Conservation (phyloP, 2,113 vertebrate genomes). For the Gobius niger region DNA sequence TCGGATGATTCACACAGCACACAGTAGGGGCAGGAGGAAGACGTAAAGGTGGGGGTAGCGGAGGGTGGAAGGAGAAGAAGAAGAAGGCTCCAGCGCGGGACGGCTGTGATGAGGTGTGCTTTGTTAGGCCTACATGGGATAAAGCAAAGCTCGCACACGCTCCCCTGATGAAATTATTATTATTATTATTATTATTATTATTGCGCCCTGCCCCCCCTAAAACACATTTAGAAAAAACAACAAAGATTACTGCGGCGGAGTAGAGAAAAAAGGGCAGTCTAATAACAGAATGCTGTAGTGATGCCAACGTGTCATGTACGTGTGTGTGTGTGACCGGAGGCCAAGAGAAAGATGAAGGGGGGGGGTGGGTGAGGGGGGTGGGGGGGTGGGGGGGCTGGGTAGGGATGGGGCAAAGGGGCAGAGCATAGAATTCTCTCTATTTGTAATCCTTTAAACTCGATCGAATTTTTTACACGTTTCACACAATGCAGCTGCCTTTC, state of each 20-base stretch:
- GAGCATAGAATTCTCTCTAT: slow-evolving; percentile 63
- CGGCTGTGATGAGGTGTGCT: slow-evolving; percentile 62
- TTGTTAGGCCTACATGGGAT: slow-evolving; percentile 65
- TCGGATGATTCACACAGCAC: slow-evolving; percentile 74
- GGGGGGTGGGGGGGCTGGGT: slow-evolving; percentile 18
- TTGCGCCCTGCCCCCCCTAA: slow-evolving; percentile 36
- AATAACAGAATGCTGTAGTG: slow-evolving; percentile 56
- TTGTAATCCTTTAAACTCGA: slow-evolving; percentile 68
- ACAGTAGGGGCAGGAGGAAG: slow-evolving; percentile 54
- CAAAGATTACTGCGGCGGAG: neutral
- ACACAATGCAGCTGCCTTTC: slow-evolving; percentile 79
- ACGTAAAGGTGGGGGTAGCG: slow-evolving; percentile 26
- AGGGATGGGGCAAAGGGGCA: slow-evolving; percentile 49
- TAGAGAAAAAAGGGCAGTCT: slow-evolving; percentile 14
- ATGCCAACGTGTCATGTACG: slow-evolving; percentile 64
- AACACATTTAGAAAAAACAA: slow-evolving; percentile 39
- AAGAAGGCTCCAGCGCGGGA: slow-evolving; percentile 16
- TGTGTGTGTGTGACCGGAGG: slow-evolving; percentile 65
- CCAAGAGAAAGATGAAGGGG: slow-evolving; percentile 44
- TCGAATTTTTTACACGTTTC: slow-evolving; percentile 74
- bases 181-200: slow-evolving; percentile 12
- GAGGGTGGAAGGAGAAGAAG: slow-evolving; percentile 51
- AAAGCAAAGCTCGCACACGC: slow-evolving; percentile 63
- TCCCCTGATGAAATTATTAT: slow-evolving; percentile 64
- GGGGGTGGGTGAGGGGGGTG: slow-evolving; percentile 2